Conservation (phyloP, 92 coral and sea anemone species). For the Virgularia gustaviana region DNA sequence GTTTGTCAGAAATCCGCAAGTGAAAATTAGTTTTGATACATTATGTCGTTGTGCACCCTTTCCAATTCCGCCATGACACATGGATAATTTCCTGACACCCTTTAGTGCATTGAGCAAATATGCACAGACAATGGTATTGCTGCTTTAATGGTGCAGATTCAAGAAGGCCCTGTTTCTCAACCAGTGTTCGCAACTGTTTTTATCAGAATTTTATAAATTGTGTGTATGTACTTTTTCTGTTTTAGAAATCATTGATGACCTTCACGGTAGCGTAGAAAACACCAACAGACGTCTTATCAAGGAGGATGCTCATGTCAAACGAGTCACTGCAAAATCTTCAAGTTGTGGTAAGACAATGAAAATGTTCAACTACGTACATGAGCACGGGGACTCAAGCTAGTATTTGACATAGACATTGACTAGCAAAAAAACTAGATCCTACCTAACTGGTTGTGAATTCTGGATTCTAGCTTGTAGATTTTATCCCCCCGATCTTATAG, state of each 20-base stretch:
- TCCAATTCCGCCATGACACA: too few species aligned
- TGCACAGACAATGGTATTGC: too few species aligned
- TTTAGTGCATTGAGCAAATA: too few species aligned
- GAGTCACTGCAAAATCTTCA: conserved; percentile 85
- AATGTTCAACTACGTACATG: too few species aligned
- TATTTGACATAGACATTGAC: too few species aligned
- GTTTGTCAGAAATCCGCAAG: too few species aligned
- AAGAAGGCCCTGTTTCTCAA: not conserved
- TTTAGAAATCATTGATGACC: conserved; percentile 87
- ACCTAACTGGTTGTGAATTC: too few species aligned
- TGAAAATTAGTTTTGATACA: too few species aligned
- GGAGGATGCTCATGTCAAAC: conserved; percentile 76
- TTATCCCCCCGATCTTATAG: not conserved
- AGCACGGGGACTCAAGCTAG: too few species aligned
- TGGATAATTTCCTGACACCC: too few species aligned
- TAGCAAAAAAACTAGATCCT: too few species aligned
- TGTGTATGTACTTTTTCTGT: not conserved
- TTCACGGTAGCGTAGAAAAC: conserved; percentile 61
- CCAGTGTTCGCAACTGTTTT: not conserved
- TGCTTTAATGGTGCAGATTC: not conserved
- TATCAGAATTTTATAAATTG: not conserved
- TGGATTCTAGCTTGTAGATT: not conserved
- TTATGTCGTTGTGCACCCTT: too few species aligned
- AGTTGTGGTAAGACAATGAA: conserved; percentile 80
- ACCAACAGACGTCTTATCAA: conserved; percentile 73